These are phyloP conservation scores for Lutjanus campechanus DNA, from an alignment of 2,797 vertebrate species.

Conservation along the genomic window DNA sequence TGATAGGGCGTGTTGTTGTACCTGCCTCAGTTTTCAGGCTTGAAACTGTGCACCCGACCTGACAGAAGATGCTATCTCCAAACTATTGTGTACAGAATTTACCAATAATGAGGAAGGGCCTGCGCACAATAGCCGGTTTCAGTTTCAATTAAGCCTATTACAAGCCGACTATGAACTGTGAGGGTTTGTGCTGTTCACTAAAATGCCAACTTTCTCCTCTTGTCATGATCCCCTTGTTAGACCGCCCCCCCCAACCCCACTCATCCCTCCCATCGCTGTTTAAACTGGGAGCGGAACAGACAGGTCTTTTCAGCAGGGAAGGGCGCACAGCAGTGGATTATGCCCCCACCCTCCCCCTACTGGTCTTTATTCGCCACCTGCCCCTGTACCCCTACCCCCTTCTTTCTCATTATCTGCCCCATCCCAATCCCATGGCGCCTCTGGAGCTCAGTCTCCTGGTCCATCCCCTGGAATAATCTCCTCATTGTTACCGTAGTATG, in stretches of 20 bases:
- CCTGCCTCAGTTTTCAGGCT: conserved; percentile 53
- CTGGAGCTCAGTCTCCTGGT: conserved; percentile 43
- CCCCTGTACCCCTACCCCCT: conserved; percentile 62
- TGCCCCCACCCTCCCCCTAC: conserved; percentile 73
- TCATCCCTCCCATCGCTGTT: conserved; percentile 71
- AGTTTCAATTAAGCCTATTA: conserved; percentile 71
- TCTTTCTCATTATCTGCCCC: conserved; percentile 69
- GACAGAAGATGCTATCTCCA: conserved; percentile 46
- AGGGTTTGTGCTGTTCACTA: conserved; percentile 57
- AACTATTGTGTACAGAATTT: conserved; percentile 51
- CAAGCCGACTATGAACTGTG: conserved; percentile 61
- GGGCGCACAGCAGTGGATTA: conserved; percentile 76
- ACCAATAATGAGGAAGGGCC: conserved; percentile 47
- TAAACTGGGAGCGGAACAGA: conserved; percentile 77
- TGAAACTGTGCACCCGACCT: conserved; percentile 45
- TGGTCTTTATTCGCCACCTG: conserved; percentile 80
- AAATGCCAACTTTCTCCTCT: conserved; percentile 73
- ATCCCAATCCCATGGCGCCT: conserved; percentile 62
- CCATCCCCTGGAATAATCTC: conserved; percentile 51
- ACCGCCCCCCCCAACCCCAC: conserved; percentile 58
- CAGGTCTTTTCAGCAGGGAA: conserved; percentile 74
- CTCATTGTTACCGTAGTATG: conserved; percentile 47
- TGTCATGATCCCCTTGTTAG: conserved; percentile 76
- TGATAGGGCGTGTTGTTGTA: conserved; percentile 56
- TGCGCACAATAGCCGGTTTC: conserved; percentile 67